phyloP scores from a whole-genome alignment of 2,113 vertebrate genomes.

The Clarias magur region DNA sequence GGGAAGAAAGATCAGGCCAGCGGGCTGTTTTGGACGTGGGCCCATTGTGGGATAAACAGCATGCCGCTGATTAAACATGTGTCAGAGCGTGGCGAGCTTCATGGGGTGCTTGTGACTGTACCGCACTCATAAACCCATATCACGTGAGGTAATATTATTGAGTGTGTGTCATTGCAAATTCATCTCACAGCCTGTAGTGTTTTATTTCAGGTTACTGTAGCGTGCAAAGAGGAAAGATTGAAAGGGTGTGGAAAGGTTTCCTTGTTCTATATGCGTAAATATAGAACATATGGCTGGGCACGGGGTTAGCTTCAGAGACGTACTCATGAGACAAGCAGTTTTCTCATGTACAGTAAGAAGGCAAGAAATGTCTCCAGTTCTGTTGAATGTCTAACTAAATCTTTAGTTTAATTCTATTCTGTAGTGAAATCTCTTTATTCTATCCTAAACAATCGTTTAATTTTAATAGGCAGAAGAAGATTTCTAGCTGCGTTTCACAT shows the following conservation, averaged over 20 bases:
- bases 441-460: too few relatives aligned
- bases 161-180: background rate
- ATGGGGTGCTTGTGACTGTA: background rate
- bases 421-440: too few relatives aligned
- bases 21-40: constrained; percentile 18
- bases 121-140: background rate
- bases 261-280: background rate
- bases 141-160: background rate
- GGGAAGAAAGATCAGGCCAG: background rate
- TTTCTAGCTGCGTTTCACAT: background rate
- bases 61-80: background rate
- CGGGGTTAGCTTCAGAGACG: background rate
- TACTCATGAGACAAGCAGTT: background rate
- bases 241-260: background rate
- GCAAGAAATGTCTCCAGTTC: too few relatives aligned
- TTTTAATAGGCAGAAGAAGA: too few relatives aligned
- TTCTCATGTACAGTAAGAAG: too few relatives aligned
- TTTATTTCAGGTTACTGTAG: background rate
- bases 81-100: background rate
- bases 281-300: background rate
- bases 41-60: background rate
- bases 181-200: background rate
- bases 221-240: background rate
- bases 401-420: too few relatives aligned
- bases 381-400: too few relatives aligned